Percentiles rank a stretch among this genome's conserved stretches.
phyloP scores from a whole-genome alignment of 1,140 invertebrate genomes.

The Anagrus nilaparvatae region DNA sequence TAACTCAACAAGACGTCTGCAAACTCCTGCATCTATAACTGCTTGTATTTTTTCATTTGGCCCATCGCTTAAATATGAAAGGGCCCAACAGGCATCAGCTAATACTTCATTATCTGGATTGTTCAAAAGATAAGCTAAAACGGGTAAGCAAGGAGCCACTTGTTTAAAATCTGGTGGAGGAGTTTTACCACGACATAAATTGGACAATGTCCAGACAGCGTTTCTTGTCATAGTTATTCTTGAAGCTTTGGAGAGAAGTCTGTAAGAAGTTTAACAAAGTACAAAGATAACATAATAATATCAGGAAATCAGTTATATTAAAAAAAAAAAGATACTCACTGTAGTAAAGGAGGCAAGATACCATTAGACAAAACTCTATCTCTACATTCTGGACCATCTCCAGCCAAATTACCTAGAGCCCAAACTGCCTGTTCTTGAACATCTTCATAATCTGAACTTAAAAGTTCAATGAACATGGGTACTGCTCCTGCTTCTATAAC shows the following conservation, averaged over 20 bases:
- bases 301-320: not conserved
- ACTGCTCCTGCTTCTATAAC: conserved; percentile 93
- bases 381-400: conserved; percentile 85
- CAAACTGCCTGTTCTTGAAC: conserved; percentile 95
- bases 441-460: conserved; percentile 77
- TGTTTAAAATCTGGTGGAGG: conserved; percentile 89
- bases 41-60: conserved; percentile 98
- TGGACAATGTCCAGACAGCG: conserved; percentile 95
- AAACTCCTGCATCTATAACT: conserved; percentile 94
- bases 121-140: conserved; percentile 78
- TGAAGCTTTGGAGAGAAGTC: conserved; percentile 70
- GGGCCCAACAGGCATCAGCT: conserved; percentile 82
- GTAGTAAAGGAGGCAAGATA: conserved; percentile 77
- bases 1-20: conserved; percentile 85
- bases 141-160: conserved; percentile 73
- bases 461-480: conserved; percentile 78
- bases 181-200: conserved; percentile 93
- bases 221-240: conserved; percentile 89
- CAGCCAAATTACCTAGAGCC: conserved; percentile 94
- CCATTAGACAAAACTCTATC: conserved; percentile 82
- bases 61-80: conserved; percentile 89
- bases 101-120: conserved; percentile 86
- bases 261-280: conserved; percentile 30
- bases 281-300: not conserved
- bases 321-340: conserved; percentile 48